phyloP scores from a whole-genome alignment of 2,797 vertebrate species.

The Pelodytes ibericus region DNA sequence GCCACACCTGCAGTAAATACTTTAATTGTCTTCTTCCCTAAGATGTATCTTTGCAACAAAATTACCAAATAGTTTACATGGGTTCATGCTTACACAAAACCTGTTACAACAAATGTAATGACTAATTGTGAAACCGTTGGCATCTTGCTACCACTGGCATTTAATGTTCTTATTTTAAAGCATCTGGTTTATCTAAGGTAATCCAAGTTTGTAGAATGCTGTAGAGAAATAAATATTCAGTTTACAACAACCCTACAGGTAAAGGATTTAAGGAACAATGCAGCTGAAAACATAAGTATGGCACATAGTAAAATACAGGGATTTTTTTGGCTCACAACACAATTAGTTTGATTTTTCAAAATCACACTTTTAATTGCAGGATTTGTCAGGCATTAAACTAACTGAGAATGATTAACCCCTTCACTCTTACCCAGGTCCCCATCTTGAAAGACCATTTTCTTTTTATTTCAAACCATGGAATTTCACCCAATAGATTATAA shows the following conservation, averaged over 20 bases:
- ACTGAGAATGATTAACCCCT: too few species aligned
- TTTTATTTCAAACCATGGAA: too few species aligned
- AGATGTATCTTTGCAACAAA: neutral
- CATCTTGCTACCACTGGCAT: neutral
- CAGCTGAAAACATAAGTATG: neutral
- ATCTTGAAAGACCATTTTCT: too few species aligned
- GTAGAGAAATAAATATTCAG: neutral
- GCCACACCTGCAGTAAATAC: too few species aligned
- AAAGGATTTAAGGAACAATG: neutral
- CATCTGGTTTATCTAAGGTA: neutral
- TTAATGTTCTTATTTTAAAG: neutral
- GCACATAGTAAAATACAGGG: too few species aligned
- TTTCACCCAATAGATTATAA: too few species aligned
- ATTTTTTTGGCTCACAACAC: too few species aligned
- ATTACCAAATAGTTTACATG: neutral
- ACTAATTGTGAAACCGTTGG: neutral
- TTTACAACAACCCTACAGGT: neutral
- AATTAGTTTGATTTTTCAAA: too few species aligned
- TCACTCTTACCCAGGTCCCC: too few species aligned
- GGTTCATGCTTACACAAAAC: neutral
- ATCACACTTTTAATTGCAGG: too few species aligned
- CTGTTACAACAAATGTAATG: slow-evolving; percentile 5
- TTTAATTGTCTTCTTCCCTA: too few species aligned
- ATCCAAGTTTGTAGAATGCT: neutral
- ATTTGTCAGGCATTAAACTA: too few species aligned